Percentiles rank a stretch among this genome's conserved stretches.
Conservation (phyloP, 2,888 invertebrate genomes). For the Idaea aversata region DNA sequence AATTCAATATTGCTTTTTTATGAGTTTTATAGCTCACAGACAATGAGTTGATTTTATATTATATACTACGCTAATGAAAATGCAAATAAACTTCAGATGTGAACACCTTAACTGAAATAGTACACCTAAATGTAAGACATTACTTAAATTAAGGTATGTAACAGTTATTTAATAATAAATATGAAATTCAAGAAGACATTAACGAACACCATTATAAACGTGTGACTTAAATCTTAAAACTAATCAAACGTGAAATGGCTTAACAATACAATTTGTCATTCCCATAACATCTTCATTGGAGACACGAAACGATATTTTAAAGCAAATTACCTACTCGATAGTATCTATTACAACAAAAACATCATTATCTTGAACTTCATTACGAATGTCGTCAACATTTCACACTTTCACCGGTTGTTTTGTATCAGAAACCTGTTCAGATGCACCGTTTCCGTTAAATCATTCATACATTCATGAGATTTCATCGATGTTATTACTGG, state of each 20-base stretch:
- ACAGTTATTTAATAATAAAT: neutral
- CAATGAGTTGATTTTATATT: neutral
- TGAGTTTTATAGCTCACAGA: neutral
- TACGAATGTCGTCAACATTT: neutral
- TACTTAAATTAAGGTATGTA: neutral
- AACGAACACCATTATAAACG: neutral
- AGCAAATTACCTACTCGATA: neutral
- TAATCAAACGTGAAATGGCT: neutral
- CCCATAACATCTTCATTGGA: conserved; percentile 6
- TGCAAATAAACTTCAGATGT: too few species aligned
- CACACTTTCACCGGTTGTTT: neutral
- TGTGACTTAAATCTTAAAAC: neutral
- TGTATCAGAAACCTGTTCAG: conserved; percentile 1
- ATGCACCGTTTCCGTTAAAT: neutral
- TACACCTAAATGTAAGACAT: neutral
- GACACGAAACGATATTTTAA: neutral
- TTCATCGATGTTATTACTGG: neutral
- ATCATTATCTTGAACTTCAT: neutral
- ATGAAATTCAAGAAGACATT: neutral
- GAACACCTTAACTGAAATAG: too few species aligned
- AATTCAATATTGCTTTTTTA: neutral
- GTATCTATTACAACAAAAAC: conserved; percentile 1
- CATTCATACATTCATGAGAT: conserved; percentile 4
- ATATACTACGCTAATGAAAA: too few species aligned
- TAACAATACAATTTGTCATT: conserved; percentile 2